A percentile compares a stretch with the other conserved stretches of the same genome.
These are phyloP conservation scores for Adineta ricciae DNA, from an alignment of 2,888 invertebrate species.

Conservation along the genomic window DNA sequence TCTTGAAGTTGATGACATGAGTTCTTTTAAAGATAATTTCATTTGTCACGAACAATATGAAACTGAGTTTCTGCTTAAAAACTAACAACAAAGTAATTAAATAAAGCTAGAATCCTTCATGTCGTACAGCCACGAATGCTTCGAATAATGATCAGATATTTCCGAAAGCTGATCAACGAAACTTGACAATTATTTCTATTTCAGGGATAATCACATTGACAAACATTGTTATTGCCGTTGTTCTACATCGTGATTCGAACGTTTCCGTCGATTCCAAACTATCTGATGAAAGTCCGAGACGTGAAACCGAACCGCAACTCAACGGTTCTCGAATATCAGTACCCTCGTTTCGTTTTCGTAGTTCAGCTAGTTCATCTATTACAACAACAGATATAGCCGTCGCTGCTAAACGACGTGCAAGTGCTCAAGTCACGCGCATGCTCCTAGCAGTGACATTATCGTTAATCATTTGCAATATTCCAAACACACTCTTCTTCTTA, in stretches of 20 bases:
- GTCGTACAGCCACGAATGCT: background rate
- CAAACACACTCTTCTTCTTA: background rate
- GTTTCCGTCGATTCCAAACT: background rate
- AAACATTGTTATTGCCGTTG: background rate
- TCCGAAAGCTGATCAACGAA: too few relatives aligned
- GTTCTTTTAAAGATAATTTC: too few relatives aligned
- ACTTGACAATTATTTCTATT: background rate
- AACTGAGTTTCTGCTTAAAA: too few relatives aligned
- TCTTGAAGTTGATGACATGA: too few relatives aligned
- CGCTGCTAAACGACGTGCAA: background rate
- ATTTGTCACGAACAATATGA: too few relatives aligned
- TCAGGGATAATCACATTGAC: background rate
- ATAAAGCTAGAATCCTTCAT: too few relatives aligned
- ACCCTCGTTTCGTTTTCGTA: background rate
- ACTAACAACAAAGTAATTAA: too few relatives aligned
- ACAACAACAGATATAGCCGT: background rate
- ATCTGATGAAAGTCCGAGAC: background rate
- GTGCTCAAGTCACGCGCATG: background rate
- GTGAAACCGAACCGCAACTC: background rate
- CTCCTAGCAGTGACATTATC: conserved; percentile 3
- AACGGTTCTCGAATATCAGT: background rate
- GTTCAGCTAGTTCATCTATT: background rate
- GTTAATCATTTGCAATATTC: background rate
- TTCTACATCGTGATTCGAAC: background rate
- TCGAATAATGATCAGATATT: too few relatives aligned